Base-by-base conservation (phyloP, 2,797 vertebrate genomes). In the Helicolenus hilgendorfi region DNA sequence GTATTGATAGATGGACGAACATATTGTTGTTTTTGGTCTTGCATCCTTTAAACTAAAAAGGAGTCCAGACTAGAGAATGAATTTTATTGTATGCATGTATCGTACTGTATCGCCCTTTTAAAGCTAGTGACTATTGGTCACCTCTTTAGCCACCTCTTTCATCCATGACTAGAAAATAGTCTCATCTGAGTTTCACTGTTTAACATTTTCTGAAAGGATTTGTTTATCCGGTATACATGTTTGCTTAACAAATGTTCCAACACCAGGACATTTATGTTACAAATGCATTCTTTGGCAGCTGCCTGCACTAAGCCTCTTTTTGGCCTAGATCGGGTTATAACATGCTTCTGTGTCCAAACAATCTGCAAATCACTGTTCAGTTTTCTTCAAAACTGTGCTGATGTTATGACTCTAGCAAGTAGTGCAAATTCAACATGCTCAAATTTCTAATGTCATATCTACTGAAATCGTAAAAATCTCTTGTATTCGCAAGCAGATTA, bases 251-350 rank as follows among this genome's bases (percentile, higher is more conserved):
- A 91, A 92, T 76, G 75, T 69, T 84, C 59, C 67, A 77, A 89
- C 91, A 89, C 53, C 72, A 71, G 73, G 90, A 93, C 88, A 76
- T 96, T 97, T 91, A 95, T 77, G 87, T 93, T 88, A 81, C 77
- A 91, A 89, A 95, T 93, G 41, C 94, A 95, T 96, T 96, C 91
- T 90, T 92, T 94, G 91, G 94, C 93, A 91, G 84, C 86, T 20
- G 76, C 74, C 20, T 1, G 1, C 72, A 36, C 62, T 96, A 97
- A 97, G 94, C 95, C 87, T 77, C 93, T 96, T 92, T 96, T 89
- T 94, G 90, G 72, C 87, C 88, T 71, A 82, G 80, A 92, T 91
- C 63, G 55, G 74, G 58, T 86, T 85, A 73, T 76, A 89, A 83
- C 92, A 71, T 88, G 82, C 72, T 79, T 87, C 86, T 93, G 94